These are phyloP conservation scores for Pyrrhosoma nymphula DNA, from an alignment of 2,888 invertebrate genomes.

Conservation along the genomic window DNA sequence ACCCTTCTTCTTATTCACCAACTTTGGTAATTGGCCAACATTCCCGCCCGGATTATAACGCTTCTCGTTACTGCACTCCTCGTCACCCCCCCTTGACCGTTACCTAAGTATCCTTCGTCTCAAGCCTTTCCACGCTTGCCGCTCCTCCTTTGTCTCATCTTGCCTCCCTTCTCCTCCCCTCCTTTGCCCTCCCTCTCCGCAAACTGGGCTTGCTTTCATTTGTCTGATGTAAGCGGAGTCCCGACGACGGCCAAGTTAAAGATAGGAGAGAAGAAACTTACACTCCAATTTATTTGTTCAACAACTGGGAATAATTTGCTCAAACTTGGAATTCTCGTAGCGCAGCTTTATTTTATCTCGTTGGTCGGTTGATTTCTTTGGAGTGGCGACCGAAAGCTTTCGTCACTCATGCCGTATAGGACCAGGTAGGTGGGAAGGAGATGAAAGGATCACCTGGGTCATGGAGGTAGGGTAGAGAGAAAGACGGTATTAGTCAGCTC, in stretches of 20 bases:
- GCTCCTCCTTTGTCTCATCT: neutral
- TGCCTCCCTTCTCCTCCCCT: neutral
- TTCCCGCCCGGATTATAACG: constrained; percentile 34
- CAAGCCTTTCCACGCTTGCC: constrained; percentile 8
- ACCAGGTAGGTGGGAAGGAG: too few species aligned
- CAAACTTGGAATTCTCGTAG: neutral
- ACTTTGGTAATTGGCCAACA: constrained; percentile 22
- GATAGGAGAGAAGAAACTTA: neutral
- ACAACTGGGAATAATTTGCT: neutral
- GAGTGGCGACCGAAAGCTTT: too few species aligned
- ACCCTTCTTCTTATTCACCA: constrained; percentile 28
- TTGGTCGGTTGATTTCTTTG: too few species aligned
- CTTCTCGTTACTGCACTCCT: constrained; percentile 26
- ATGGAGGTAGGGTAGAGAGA: too few species aligned
- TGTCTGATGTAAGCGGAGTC: constrained; percentile 5
- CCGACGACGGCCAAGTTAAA: constrained; percentile 1
- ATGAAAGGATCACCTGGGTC: too few species aligned
- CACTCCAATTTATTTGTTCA: neutral
- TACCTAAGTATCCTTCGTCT: neutral
- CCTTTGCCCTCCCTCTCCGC: neutral
- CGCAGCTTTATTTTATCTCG: neutral
- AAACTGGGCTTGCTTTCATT: constrained; percentile 11
- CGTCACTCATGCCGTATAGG: too few species aligned
- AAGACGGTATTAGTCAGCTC: too few species aligned
- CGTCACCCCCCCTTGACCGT: constrained; percentile 33